Conservation (phyloP, 2,888 invertebrate species). For the Heliconius ethilla region DNA sequence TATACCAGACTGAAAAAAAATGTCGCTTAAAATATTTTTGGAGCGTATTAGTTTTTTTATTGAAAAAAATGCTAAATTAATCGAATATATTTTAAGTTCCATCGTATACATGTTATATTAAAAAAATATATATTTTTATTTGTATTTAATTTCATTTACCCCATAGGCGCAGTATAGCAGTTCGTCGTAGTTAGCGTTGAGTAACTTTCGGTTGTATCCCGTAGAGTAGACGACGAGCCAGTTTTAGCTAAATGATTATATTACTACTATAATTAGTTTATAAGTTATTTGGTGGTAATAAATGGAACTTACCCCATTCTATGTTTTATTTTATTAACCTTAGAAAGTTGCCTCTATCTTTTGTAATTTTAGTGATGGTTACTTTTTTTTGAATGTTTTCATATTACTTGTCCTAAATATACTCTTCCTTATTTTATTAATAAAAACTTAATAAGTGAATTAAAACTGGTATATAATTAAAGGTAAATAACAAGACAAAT, state of each 20-base stretch:
- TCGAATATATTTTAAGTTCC: conserved; percentile 9
- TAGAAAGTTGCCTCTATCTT: not conserved
- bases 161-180: conserved; percentile 33
- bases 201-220: conserved; percentile 47
- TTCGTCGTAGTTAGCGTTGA: conserved; percentile 58
- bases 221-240: conserved; percentile 66
- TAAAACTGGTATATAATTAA: not conserved
- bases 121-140: not conserved
- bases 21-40: conserved; percentile 35
- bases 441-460: too few species aligned
- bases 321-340: conserved; percentile 51
- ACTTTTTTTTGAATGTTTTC: not conserved
- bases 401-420: too few species aligned
- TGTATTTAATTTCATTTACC: not conserved
- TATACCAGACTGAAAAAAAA: conserved; percentile 35
- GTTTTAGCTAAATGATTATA: conserved; percentile 67
- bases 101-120: conserved; percentile 6
- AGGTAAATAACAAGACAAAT: not conserved
- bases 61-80: conserved; percentile 24
- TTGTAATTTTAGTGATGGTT: not conserved
- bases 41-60: conserved; percentile 25
- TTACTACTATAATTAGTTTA: conserved; percentile 53
- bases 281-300: conserved; percentile 77
- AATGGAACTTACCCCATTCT: conserved; percentile 65
- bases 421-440: too few species aligned